Conservation (phyloP, 1,140 invertebrate genomes). For the Batillaria attramentaria region DNA sequence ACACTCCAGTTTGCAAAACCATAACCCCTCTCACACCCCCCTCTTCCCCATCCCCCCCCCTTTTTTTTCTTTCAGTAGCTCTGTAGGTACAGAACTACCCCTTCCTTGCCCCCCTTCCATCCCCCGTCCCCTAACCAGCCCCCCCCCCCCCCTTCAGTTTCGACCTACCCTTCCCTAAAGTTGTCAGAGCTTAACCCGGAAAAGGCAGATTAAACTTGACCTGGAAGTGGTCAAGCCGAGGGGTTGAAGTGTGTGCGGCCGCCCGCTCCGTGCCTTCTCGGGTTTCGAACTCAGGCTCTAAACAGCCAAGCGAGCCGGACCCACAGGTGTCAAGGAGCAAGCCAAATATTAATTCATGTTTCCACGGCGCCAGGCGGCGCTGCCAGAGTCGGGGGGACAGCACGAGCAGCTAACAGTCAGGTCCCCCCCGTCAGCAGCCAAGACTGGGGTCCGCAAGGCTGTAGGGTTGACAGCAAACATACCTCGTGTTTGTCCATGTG, state of each 20-base stretch:
- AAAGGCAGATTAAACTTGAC: background rate
- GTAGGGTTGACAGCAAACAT: no score
- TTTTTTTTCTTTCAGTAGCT: background rate
- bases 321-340: slow-evolving; percentile 4
- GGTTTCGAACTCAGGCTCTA: slow-evolving; percentile 18
- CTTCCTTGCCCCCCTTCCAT: background rate
- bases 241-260: background rate
- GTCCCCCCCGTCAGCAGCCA: no score
- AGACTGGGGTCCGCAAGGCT: no score
- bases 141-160: background rate
- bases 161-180: background rate
- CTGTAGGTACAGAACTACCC: background rate
- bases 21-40: background rate
- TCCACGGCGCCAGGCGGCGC: background rate
- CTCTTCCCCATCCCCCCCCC: background rate
- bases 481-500: no score
- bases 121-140: background rate
- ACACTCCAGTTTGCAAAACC: background rate
- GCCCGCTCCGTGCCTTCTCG: slow-evolving; percentile 10
- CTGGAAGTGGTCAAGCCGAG: slow-evolving; percentile 11
- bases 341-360: slow-evolving; percentile 24
- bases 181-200: slow-evolving; percentile 9
- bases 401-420: slow-evolving; percentile 1
- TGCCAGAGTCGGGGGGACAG: background rate
- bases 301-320: slow-evolving; percentile 16